These are phyloP conservation scores for Campoplex nolae DNA, from an alignment of 2,888 invertebrate genomes.

Conservation along the genomic window DNA sequence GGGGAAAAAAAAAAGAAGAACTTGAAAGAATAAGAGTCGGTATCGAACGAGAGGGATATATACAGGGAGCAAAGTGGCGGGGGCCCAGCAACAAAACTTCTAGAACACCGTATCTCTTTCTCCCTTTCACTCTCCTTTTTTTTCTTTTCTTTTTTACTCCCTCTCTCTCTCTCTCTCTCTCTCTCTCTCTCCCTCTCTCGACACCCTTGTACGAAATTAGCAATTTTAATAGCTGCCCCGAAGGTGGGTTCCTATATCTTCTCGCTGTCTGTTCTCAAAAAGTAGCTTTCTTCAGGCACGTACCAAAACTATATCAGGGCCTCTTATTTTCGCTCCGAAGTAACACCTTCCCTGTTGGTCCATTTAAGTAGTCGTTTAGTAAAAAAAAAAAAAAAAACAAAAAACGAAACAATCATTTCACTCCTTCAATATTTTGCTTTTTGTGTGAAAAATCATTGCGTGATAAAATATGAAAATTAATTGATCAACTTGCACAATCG, in stretches of 20 bases:
- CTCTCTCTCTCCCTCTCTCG: constrained; percentile 65
- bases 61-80: constrained; percentile 16
- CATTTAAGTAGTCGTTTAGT: background rate
- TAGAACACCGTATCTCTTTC: constrained; percentile 13
- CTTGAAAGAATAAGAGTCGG: constrained; percentile 38
- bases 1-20: constrained; percentile 12
- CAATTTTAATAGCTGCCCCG: constrained; percentile 77
- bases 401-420: background rate
- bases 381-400: background rate
- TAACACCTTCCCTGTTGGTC: constrained; percentile 38
- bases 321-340: constrained; percentile 4
- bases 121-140: background rate
- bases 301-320: constrained; percentile 34
- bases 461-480: background rate
- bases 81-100: constrained; percentile 50
- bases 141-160: background rate
- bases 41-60: constrained; percentile 61
- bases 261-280: constrained; percentile 31
- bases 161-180: constrained; percentile 8
- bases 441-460: background rate
- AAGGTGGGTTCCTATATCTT: constrained; percentile 56
- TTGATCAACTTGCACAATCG: background rate
- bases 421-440: background rate
- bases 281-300: constrained; percentile 43
- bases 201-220: constrained; percentile 76